Evolutionary conservation across 2,888 invertebrate genomes (phyloP).

Genomic region (Eristalinus sepulchralis): DNA sequence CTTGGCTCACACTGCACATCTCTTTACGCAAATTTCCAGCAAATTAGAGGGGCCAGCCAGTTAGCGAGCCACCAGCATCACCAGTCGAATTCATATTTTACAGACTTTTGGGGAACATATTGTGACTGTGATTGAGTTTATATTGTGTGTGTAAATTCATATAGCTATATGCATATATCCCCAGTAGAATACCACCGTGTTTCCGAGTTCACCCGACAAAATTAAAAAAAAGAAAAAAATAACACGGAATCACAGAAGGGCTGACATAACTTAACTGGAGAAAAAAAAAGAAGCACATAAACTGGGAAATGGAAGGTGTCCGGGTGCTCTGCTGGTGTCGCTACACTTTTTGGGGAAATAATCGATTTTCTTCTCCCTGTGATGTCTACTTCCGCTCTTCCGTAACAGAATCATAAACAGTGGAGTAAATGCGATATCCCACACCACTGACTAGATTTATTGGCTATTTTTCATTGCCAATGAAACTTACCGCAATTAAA

Average conservation of each 20-base stretch:
- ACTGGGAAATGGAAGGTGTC: conserved; percentile 40
- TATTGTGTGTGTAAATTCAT: not conserved
- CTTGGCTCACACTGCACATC: conserved; percentile 44
- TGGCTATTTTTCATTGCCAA: conserved; percentile 22
- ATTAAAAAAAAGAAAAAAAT: conserved; percentile 4
- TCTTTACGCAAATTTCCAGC: conserved; percentile 50
- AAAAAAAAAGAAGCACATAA: conserved; percentile 6
- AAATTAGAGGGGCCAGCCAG: conserved; percentile 52
- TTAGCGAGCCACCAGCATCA: conserved; percentile 22
- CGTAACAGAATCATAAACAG: conserved; percentile 54
- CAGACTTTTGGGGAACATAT: conserved; percentile 25
- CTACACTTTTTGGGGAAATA: conserved; percentile 51
- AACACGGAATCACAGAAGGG: conserved; percentile 28
- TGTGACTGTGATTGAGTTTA: conserved; percentile 12
- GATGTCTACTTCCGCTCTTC: conserved; percentile 65
- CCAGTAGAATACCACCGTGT: not conserved
- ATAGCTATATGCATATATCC: too few species aligned
- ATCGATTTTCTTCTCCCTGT: conserved; percentile 68
- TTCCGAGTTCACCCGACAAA: not conserved
- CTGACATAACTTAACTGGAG: conserved; percentile 29
- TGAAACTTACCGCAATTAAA: conserved; percentile 56
- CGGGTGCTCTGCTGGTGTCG: conserved; percentile 36
- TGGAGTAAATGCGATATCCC: conserved; percentile 25
- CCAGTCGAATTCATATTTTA: conserved; percentile 21
- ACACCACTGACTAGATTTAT: conserved; percentile 32